These are phyloP conservation scores for Trypoxylus dichotomus DNA, from an alignment of 1,140 invertebrate genomes.

Conservation along the genomic window DNA sequence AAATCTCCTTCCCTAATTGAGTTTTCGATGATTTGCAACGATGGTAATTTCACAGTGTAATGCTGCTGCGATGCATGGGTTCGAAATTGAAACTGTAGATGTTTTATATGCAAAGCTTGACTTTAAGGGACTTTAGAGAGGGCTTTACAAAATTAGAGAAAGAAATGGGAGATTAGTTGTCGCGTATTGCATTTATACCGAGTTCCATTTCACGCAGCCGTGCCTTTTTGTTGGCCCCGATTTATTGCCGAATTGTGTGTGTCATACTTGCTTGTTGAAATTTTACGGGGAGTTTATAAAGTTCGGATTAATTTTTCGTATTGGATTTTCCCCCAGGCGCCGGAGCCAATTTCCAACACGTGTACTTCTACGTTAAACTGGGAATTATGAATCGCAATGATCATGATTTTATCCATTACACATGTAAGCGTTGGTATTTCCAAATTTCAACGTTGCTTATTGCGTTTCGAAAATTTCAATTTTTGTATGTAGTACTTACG, in stretches of 20 bases:
- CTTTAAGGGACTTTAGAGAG: conserved; percentile 40
- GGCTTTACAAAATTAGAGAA: conserved; percentile 45
- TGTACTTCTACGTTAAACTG: background rate
- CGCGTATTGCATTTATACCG: conserved; percentile 44
- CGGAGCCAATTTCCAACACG: conserved; percentile 11
- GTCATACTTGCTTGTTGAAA: conserved; percentile 19
- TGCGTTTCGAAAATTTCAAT: conserved; percentile 5
- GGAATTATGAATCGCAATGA: conserved; percentile 18
- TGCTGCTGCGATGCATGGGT: background rate
- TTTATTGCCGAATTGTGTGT: conserved; percentile 24
- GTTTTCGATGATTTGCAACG: conserved; percentile 30
- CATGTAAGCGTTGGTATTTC: background rate
- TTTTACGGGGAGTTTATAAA: background rate
- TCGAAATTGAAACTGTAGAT: conserved; percentile 44
- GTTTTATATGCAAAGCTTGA: conserved; percentile 48
- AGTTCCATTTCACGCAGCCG: conserved; percentile 44
- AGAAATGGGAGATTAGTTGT: conserved; percentile 47
- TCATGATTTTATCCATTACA: background rate
- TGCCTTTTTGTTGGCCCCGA: conserved; percentile 29
- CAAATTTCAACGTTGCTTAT: background rate
- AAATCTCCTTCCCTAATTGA: conserved; percentile 29
- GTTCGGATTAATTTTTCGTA: conserved; percentile 21
- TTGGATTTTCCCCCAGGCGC: background rate
- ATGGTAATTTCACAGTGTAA: conserved; percentile 26
- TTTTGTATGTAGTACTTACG: background rate